Evolutionary conservation across 92 coral and sea anemone genomes (phyloP).

Genomic region (Isaurus tuberculatus): DNA sequence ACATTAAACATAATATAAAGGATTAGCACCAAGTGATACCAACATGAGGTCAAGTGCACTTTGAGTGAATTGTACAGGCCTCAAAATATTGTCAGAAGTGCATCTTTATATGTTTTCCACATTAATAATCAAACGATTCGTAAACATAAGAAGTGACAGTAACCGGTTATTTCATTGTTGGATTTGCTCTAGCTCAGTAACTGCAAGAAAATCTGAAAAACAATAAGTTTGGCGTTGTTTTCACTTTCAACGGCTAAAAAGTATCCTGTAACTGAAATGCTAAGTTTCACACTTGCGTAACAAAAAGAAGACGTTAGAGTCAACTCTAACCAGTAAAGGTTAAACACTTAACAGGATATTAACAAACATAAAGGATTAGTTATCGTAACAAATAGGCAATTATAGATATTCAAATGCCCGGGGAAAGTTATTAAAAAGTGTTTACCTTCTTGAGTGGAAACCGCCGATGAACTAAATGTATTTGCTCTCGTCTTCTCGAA

Average conservation of each 20-base stretch:
- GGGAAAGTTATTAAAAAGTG: neutral
- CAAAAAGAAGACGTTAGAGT: neutral
- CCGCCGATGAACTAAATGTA: neutral
- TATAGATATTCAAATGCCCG: neutral
- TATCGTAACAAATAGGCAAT: neutral
- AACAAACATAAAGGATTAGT: neutral
- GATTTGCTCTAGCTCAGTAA: no score
- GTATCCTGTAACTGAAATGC: neutral
- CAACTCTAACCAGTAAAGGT: neutral
- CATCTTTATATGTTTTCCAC: neutral
- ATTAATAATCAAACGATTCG: neutral
- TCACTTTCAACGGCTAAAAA: neutral
- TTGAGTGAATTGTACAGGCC: neutral
- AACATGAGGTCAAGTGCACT: constrained; percentile 33
- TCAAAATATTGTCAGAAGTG: constrained; percentile 14
- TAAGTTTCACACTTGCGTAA: neutral
- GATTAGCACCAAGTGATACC: neutral
- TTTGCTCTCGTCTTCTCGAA: neutral
- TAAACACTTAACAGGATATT: neutral
- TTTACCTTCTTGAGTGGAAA: constrained; percentile 22
- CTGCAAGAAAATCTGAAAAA: no score
- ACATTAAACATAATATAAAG: constrained; percentile 13
- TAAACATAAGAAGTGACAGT: constrained; percentile 21
- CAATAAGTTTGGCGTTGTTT: no score
- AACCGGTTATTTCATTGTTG: neutral